A percentile compares a stretch with the other conserved stretches of the same genome.
These are phyloP conservation scores for Xenus cinereus DNA, from an alignment of 2,113 vertebrate species.

Conservation along the genomic window DNA sequence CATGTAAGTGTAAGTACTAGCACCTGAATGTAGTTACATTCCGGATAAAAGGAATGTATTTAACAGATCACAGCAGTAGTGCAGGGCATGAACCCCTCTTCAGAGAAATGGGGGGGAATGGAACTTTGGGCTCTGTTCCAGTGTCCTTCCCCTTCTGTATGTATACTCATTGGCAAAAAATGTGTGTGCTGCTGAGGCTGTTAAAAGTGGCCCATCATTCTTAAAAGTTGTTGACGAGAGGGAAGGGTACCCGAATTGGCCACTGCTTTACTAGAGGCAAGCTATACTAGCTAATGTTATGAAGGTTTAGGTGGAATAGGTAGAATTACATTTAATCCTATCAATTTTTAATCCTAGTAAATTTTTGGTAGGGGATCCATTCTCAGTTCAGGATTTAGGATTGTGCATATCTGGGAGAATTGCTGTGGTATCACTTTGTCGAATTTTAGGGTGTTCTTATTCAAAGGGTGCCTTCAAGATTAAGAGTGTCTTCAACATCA, in stretches of 20 bases:
- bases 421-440: background rate
- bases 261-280: background rate
- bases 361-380: background rate
- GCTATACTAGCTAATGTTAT: background rate
- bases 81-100: background rate
- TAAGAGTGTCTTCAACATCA: background rate
- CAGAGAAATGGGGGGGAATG: no score
- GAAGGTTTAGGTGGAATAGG: background rate
- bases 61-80: background rate
- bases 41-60: background rate
- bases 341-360: background rate
- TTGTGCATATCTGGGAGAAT: background rate
- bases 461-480: background rate
- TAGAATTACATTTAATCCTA: background rate
- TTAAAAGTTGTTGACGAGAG: background rate
- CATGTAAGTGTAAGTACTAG: background rate
- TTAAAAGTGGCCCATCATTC: background rate
- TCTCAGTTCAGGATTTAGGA: background rate
- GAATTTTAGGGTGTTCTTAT: background rate
- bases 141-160: background rate
- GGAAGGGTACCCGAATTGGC: background rate
- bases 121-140: background rate
- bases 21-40: background rate
- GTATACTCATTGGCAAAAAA: fast-evolving
- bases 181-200: background rate